Base-by-base conservation (phyloP, 2,113 vertebrate genomes). In the Paramormyrops kingsleyae region DNA sequence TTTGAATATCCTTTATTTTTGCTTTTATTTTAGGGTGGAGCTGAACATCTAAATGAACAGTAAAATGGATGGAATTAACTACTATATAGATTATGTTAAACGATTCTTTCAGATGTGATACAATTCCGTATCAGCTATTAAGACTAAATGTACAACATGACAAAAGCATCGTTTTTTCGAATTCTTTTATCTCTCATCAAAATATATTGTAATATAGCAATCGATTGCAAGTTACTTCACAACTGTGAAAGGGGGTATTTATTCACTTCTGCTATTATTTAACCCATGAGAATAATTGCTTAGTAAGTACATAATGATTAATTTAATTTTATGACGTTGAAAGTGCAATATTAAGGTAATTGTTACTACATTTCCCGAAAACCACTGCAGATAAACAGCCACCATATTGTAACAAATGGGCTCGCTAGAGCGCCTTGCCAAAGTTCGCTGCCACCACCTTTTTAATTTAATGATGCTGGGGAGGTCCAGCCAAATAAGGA, bases 331-430 rank as follows among this genome's bases (percentile, higher is more conserved):
- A 70, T 70, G 62, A 27, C n/a, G 50, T 52, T 52, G 3, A 59
- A 59, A 59, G 35, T 56, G 52, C 86, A 56, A 56, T 87, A 42
- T 52, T 53, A 7, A 35, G 47, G 27, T 19, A 5, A 4, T 49
- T 27, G 46, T 52, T 89, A 39, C 94, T 94, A 93, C 94, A 92
- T 95, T 96, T 97, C 96, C 97, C 97, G 95, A 93, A 91, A 91
- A 96, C 92, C 96, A 95, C 94, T 95, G 95, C 95, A 94, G 93
- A 84, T 42, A 93, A 87, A 89, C 88, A 90, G 95, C 96, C 96
- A 96, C 97, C 97, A 97, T 97, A 96, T 97, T 97, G 96, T n/a
- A n/a, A n/a, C n/a, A n/a, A n/a, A n/a, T n/a, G n/a, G n/a, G n/a
- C n/a, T n/a, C n/a, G n/a, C n/a, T n/a, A n/a, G n/a, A n/a, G n/a